A percentile compares a stretch with the other conserved stretches of the same genome.
These are phyloP conservation scores for Cyclophora punctaria DNA, from an alignment of 2,888 invertebrate species.

Conservation along the genomic window DNA sequence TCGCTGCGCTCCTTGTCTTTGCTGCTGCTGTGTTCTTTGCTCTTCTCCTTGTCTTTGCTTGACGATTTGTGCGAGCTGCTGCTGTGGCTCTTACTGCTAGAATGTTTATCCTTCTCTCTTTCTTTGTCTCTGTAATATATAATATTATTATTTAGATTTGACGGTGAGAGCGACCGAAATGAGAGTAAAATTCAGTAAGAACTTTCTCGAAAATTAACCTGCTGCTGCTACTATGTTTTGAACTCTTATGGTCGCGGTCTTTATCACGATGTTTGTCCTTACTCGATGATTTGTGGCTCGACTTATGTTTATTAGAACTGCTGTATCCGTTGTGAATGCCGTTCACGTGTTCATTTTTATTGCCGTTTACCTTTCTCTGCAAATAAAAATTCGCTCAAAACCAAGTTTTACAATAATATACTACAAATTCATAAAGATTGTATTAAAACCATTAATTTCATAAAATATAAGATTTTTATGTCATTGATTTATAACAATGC, in stretches of 20 bases:
- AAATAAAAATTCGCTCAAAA: slow-evolving; percentile 1
- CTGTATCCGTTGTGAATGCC: slow-evolving; percentile 86
- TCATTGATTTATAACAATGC: slow-evolving; percentile 13
- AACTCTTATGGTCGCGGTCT: slow-evolving; percentile 76
- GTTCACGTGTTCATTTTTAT: slow-evolving; percentile 80
- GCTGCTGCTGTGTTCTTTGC: slow-evolving; percentile 39
- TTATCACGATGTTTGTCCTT: slow-evolving; percentile 82
- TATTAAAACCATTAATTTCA: no score
- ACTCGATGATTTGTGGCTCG: slow-evolving; percentile 80
- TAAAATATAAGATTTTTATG: background rate
- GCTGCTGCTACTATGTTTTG: slow-evolving; percentile 66
- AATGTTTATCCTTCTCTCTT: slow-evolving; percentile 73
- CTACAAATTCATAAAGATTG: no score
- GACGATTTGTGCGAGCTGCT: slow-evolving; percentile 74
- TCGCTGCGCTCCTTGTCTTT: slow-evolving; percentile 39
- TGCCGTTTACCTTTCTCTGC: slow-evolving; percentile 72
- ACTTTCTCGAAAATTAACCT: slow-evolving; percentile 64
- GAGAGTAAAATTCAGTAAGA: slow-evolving; percentile 20
- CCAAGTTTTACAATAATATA: no score
- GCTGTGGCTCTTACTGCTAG: slow-evolving; percentile 71
- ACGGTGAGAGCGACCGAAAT: slow-evolving; percentile 3
- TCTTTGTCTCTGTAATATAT: slow-evolving; percentile 59
- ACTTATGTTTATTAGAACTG: slow-evolving; percentile 71
- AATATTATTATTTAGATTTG: slow-evolving; percentile 8
- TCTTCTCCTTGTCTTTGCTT: slow-evolving; percentile 66